Evolutionary conservation across 2,113 vertebrate species (phyloP).

Genomic region (Platysternon megacephalum): DNA sequence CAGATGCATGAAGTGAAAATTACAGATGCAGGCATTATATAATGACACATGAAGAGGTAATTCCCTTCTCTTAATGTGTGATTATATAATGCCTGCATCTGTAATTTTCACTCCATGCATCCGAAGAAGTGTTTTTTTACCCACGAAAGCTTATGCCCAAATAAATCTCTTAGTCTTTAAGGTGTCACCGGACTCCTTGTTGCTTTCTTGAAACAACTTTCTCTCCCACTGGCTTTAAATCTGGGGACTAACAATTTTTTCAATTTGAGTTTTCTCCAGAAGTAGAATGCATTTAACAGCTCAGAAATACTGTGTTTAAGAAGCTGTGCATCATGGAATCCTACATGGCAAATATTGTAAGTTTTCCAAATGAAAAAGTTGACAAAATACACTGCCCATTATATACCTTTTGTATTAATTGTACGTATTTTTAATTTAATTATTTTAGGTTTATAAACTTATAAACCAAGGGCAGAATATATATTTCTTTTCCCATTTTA

Average conservation of each 20-base stretch:
- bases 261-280: not conserved
- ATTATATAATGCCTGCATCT: too few relatives aligned
- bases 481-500: not conserved
- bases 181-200: too few relatives aligned
- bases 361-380: not conserved
- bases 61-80: too few relatives aligned
- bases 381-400: not conserved
- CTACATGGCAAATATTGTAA: not conserved
- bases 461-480: not conserved
- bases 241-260: not conserved
- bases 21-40: too few relatives aligned
- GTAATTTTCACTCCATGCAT: too few relatives aligned
- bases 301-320: not conserved
- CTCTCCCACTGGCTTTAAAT: not conserved
- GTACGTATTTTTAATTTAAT: not conserved
- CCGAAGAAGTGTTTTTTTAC: too few relatives aligned
- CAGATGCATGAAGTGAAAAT: too few relatives aligned
- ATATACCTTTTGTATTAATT: not conserved
- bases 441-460: not conserved
- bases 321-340: not conserved
- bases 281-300: not conserved
- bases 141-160: too few relatives aligned
- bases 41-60: too few relatives aligned
- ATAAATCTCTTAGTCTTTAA: too few relatives aligned
- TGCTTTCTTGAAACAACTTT: constrained; percentile 7